Evolutionary conservation across 2,113 vertebrate genomes (phyloP), one percentile per base, ranked within the genome.

Genomic region (Nematolebias whitei): DNA sequence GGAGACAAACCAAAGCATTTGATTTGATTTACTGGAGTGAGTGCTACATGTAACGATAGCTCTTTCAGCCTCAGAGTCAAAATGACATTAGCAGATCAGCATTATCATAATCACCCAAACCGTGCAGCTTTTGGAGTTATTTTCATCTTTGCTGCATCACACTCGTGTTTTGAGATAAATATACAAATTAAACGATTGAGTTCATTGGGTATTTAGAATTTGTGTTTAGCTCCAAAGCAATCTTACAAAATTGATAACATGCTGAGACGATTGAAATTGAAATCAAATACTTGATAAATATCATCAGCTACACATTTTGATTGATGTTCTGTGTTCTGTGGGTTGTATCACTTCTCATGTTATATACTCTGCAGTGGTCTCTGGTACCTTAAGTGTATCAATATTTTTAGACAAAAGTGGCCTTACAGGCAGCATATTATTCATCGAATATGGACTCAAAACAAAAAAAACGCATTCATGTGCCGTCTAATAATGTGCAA

Each of bases 51-150:
- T 63, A 76, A 65, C 56, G 82, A 87, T 83, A 79, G 82, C 78
- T 86, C 60, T 51, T 68, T 84, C 63, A 85, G 80, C 82, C 79
- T 87, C 67, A 61, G 69, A 89, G 82, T 86, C 83, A 76, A 87
- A 87, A 87, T 76, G 57, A 79, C 86, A 87, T 82, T 75, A 89
- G 72, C 76, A 86, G 74, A 87, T 88, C 83, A 85, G 82, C 79
- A 89, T 88, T 89, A 90, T 88, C 90, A 88, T 89, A 89, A 90
- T 88, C 83, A 86, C 78, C 60, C 81, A 73, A 88, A 81, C 76
- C 84, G 79, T 80, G 78, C 83, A 80, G 80, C 66, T 68, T 68
- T 68, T 72, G 44, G 78, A 76, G 83, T 86, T 89, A 81, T 86
- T 89, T 89, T 79, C 78, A 86, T 82, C 87, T 84, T 84, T 84